Evolutionary conservation across 92 coral and sea anemone genomes (phyloP).

Genomic region (Porites cylindrica): DNA sequence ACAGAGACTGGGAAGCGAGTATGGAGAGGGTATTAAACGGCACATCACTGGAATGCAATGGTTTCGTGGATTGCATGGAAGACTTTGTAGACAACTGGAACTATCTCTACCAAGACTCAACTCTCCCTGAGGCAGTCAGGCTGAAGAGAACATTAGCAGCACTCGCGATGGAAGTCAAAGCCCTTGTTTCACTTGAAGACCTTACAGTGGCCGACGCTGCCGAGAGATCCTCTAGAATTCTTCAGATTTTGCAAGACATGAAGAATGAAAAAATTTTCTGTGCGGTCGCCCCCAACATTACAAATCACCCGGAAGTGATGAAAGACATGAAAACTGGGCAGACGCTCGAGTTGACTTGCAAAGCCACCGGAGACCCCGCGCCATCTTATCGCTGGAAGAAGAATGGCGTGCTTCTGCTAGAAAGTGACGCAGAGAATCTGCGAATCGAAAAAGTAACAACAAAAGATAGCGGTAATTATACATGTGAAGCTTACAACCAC

Average conservation of each 20-base stretch:
- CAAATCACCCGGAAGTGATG: constrained; percentile 71
- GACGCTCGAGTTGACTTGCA: constrained; percentile 62
- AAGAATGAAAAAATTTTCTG: constrained; percentile 61
- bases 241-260: constrained; percentile 53
- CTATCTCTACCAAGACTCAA: constrained; percentile 67
- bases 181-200: constrained; percentile 47
- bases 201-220: constrained; percentile 52
- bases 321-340: constrained; percentile 67
- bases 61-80: constrained; percentile 76
- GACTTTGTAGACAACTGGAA: constrained; percentile 55
- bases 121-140: constrained; percentile 58
- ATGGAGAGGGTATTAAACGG: constrained; percentile 74
- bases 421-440: constrained; percentile 32
- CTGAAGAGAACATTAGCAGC: constrained; percentile 21
- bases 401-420: constrained; percentile 54
- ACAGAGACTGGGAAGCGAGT: constrained; percentile 74
- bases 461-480: constrained; percentile 72
- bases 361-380: constrained; percentile 60
- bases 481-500: constrained; percentile 79
- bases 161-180: constrained; percentile 26
- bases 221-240: constrained; percentile 48
- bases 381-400: constrained; percentile 71
- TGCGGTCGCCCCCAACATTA: constrained; percentile 80
- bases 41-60: constrained; percentile 67
- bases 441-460: constrained; percentile 39